These are phyloP conservation scores for Apaloderma vittatum DNA, from an alignment of 2,113 vertebrate genomes.

Conservation along the genomic window DNA sequence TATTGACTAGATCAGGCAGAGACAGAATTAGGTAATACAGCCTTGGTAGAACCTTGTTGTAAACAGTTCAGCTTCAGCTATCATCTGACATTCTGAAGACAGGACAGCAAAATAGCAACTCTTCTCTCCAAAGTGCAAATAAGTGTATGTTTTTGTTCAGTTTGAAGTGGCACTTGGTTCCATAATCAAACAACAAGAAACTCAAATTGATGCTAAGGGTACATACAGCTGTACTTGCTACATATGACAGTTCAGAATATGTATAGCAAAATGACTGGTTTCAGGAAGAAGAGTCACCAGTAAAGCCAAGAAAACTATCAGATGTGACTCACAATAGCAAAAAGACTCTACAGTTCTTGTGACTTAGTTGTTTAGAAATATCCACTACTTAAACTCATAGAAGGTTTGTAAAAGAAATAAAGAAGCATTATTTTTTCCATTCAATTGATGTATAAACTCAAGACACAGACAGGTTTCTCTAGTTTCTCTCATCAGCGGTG, in stretches of 20 bases:
- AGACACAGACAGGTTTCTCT: not conserved
- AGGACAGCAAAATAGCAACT: not conserved
- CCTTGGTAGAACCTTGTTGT: not conserved
- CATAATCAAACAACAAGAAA: not conserved
- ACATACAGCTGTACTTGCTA: not conserved
- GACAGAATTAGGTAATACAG: conserved; percentile 15
- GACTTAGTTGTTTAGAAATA: not conserved
- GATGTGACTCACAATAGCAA: not conserved
- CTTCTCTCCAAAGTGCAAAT: not conserved
- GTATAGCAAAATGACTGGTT: not conserved
- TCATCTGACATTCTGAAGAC: not conserved
- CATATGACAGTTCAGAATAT: not conserved
- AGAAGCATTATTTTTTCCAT: not conserved
- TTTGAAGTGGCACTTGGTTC: not conserved
- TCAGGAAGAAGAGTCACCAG: not conserved
- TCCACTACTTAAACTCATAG: not conserved
- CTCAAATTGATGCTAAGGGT: not conserved
- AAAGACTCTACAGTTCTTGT: not conserved
- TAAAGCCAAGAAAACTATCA: not conserved
- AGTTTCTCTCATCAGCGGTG: not conserved
- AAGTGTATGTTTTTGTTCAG: not conserved
- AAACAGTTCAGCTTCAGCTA: conserved; percentile 1
- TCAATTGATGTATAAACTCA: not conserved
- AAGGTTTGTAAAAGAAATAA: not conserved
- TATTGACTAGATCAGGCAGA: conserved; percentile 28